Evolutionary conservation across 2,888 invertebrate species (phyloP).

Genomic region (Trissolcus japonicus): DNA sequence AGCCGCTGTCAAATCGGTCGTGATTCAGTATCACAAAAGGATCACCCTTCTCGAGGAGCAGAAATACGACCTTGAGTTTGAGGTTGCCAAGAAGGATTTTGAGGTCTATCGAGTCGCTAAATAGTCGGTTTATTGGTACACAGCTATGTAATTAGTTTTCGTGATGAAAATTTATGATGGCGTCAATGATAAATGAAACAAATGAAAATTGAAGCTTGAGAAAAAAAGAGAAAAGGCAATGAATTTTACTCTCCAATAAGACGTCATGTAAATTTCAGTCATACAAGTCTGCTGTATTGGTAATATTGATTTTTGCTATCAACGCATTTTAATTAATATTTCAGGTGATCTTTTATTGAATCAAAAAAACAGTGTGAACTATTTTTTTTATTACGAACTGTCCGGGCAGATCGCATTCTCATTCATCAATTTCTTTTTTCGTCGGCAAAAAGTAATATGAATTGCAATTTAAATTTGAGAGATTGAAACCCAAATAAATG

Average conservation of each 20-base stretch:
- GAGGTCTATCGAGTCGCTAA: constrained; percentile 82
- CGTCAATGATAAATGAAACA: too few species aligned
- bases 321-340: constrained; percentile 31
- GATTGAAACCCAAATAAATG: too few species aligned
- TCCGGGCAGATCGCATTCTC: too few species aligned
- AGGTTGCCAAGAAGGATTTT: constrained; percentile 95
- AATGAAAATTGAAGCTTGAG: too few species aligned
- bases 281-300: constrained; percentile 22
- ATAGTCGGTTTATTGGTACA: constrained; percentile 36
- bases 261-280: constrained; percentile 27
- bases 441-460: too few species aligned
- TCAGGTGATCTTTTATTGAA: constrained; percentile 31
- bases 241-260: too few species aligned
- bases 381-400: constrained; percentile 1
- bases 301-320: constrained; percentile 28
- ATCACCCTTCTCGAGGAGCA: constrained; percentile 89
- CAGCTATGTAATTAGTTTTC: constrained; percentile 45
- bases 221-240: too few species aligned
- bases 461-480: too few species aligned
- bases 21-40: constrained; percentile 89
- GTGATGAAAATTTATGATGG: constrained; percentile 2
- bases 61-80: constrained; percentile 99
- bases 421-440: too few species aligned
- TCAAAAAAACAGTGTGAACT: background rate
- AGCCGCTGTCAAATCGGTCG: constrained; percentile 83